These are phyloP conservation scores for Ambastaia sidthimunki DNA, from an alignment of 2,797 vertebrate species.

Conservation along the genomic window DNA sequence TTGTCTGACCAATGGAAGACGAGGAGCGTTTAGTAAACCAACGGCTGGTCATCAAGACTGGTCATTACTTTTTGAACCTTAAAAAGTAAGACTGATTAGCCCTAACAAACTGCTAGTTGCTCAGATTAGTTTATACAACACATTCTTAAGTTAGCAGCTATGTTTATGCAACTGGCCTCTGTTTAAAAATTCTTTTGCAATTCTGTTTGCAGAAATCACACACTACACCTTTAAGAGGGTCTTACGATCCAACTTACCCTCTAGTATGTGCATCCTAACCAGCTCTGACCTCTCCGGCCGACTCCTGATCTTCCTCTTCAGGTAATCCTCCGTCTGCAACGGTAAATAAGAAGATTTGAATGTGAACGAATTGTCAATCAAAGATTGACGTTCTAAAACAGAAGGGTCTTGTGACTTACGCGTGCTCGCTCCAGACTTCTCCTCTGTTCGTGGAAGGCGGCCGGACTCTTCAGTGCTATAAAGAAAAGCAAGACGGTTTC, in stretches of 20 bases:
- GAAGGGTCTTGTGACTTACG: conserved; percentile 73
- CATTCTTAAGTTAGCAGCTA: too few species aligned
- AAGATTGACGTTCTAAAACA: neutral
- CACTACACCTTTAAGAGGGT: neutral
- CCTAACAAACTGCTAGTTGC: too few species aligned
- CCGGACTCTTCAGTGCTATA: conserved; percentile 95
- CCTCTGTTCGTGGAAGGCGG: conserved; percentile 97
- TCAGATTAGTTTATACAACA: too few species aligned
- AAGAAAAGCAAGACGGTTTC: conserved; percentile 11
- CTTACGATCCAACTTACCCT: conserved; percentile 78
- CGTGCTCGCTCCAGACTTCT: conserved; percentile 94
- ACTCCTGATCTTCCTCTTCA: conserved; percentile 95
- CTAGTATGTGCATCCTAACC: conserved; percentile 98
- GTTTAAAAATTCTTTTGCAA: too few species aligned
- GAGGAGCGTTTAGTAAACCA: too few species aligned
- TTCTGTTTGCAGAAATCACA: neutral
- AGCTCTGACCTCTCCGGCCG: conserved; percentile 94
- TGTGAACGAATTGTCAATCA: neutral
- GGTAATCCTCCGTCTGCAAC: conserved; percentile 92
- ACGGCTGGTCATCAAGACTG: too few species aligned
- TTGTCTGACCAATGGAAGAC: too few species aligned
- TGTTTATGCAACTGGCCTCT: too few species aligned
- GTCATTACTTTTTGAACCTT: too few species aligned
- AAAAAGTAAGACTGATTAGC: too few species aligned
- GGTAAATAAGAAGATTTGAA: conserved; percentile 10